These are phyloP conservation scores for Craterocephalus amniculus DNA, from an alignment of 2,797 vertebrate species.

Conservation along the genomic window DNA sequence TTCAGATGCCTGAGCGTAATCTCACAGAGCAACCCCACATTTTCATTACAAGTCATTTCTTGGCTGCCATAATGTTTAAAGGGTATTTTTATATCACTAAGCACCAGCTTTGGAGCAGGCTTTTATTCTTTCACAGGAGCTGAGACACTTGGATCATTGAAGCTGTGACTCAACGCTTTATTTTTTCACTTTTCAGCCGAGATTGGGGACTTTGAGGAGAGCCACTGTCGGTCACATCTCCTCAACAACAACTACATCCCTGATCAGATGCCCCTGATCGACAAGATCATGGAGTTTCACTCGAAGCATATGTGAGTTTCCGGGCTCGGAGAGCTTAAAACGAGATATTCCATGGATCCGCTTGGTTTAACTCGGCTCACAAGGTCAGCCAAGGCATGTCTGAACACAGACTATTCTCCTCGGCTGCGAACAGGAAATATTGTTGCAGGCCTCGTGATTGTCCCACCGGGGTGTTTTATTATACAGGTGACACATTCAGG, in stretches of 20 bases:
- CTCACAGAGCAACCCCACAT: constrained; percentile 37
- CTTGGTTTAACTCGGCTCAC: constrained; percentile 19
- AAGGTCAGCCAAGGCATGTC: constrained; percentile 22
- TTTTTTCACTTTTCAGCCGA: constrained; percentile 83
- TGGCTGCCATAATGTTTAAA: constrained; percentile 25
- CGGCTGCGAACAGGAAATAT: constrained; percentile 53
- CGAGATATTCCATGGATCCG: constrained; percentile 3
- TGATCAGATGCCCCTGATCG: constrained; percentile 94
- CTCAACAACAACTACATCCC: constrained; percentile 96
- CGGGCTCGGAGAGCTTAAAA: not conserved
- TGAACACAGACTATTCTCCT: constrained; percentile 36
- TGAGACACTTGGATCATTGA: not conserved
- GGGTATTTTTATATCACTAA: not conserved
- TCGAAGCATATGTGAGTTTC: constrained; percentile 90
- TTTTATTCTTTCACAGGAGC: not conserved
- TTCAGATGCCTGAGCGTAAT: constrained; percentile 40
- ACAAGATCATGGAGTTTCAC: constrained; percentile 96
- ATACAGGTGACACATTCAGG: constrained; percentile 57
- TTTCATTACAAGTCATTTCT: constrained; percentile 42
- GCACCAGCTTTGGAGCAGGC: not conserved
- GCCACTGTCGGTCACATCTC: constrained; percentile 92
- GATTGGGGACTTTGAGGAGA: constrained; percentile 98
- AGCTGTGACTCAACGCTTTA: not conserved
- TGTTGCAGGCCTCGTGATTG: constrained; percentile 45
- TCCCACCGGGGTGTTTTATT: constrained; percentile 49